A percentile compares a stretch with the other conserved stretches of the same genome.
Conservation (phyloP, 1,140 invertebrate species). For the Leptinotarsa defecta region DNA sequence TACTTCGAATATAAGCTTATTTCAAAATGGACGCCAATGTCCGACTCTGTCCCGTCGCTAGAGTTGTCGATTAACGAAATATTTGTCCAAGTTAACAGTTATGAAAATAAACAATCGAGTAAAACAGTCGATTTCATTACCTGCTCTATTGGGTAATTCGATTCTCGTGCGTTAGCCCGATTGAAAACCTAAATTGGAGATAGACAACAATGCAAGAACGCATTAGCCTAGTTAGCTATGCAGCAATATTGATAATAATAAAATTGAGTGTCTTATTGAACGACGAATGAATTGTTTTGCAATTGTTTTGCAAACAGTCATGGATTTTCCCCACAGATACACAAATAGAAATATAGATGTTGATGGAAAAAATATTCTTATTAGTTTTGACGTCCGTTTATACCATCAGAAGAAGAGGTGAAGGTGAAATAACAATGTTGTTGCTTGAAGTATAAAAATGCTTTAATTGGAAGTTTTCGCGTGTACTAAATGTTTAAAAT, state of each 20-base stretch:
- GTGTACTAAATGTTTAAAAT: no score
- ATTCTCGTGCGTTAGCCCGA: not conserved
- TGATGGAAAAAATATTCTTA: no score
- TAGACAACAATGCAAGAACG: not conserved
- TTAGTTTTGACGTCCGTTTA: no score
- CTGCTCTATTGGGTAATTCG: not conserved
- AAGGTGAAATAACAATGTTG: no score
- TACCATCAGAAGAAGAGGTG: no score
- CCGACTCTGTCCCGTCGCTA: not conserved
- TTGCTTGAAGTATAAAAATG: no score
- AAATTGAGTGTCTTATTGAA: not conserved
- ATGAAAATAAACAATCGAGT: slow-evolving; percentile 2
- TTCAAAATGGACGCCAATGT: no score
- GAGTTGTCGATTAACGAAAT: not conserved
- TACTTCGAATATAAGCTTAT: no score
- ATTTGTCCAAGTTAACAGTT: not conserved
- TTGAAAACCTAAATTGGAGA: not conserved
- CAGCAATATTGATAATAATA: slow-evolving; percentile 1
- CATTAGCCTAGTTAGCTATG: slow-evolving; percentile 2
- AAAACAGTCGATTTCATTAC: slow-evolving; percentile 1
- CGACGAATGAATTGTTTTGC: not conserved
- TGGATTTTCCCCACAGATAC: no score
- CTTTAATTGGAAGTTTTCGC: no score
- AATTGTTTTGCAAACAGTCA: not conserved
- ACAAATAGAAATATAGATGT: no score